Evolutionary conservation across 2,113 vertebrate species (phyloP), one percentile per base, ranked within the genome.

Genomic region (Odontophorus gujanensis): DNA sequence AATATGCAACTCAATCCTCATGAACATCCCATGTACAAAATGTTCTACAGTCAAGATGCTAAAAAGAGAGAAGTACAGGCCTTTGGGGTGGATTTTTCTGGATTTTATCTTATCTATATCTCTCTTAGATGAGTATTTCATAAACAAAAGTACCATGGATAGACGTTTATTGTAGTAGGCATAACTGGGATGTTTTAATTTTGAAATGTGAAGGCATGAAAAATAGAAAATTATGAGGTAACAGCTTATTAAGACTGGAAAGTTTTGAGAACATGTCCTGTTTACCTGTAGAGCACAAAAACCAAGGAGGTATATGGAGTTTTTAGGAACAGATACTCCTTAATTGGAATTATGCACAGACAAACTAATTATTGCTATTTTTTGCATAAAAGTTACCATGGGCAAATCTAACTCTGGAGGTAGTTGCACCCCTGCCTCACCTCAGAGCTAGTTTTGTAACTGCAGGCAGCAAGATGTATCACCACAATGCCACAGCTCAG

Each of bases 271-370:
- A 66, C 2, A 42, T 3, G 7, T 34, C 10, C 61, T 48, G 4
- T 78, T 89, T 81, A 40, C 28, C 59, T 4, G 1, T 2, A 66
- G 32, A 65, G 25, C 26, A 85, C 58, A 91, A 75, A 89, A 86
- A 15, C 1, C 2, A 74, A 62, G n/a, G 5, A 5, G 6, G 8
- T 73, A 11, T 3, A 1, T 4, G 10, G 6, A 25, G 15, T 8
- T 81, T 81, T 15, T 32, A 53, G 19, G 12, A 90, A 69, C 40
- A 66, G 22, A 80, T 30, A 25, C 19, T 66, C 24, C 26, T 93
- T 59, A 66, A 91, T 7, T 47, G 30, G 21, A 59, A 77, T 63
- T 89, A 50, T 71, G 30, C 47, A 42, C 1, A 4, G 53, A 77
- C 13, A 50, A 4, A 18, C 3, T 14, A 83, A 73, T 22, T 69